These are phyloP conservation scores for Enteromius radiatus DNA, from an alignment of 2,797 vertebrate species.

Conservation along the genomic window DNA sequence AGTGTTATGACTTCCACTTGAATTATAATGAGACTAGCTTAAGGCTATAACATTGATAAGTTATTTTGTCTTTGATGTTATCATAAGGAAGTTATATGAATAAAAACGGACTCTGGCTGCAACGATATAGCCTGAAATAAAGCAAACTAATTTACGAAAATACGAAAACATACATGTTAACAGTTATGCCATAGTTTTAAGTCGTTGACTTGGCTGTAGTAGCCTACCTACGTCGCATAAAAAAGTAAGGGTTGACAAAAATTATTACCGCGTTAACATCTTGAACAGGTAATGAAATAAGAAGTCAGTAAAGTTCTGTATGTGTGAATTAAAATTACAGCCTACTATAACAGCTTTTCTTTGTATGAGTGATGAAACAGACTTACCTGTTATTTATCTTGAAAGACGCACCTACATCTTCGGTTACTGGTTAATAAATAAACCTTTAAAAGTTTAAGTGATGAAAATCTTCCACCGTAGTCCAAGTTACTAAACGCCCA, in stretches of 20 bases:
- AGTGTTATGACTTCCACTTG: background rate
- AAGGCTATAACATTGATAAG: background rate
- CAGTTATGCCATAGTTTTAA: background rate
- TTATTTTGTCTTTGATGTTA: background rate
- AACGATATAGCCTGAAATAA: background rate
- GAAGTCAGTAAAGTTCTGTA: background rate
- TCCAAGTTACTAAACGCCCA: background rate
- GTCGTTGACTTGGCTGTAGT: background rate
- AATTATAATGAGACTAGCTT: background rate
- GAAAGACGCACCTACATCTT: conserved; percentile 1
- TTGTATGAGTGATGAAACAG: background rate
- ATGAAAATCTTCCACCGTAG: background rate
- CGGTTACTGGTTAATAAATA: background rate
- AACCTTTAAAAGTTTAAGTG: background rate
- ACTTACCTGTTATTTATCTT: conserved; percentile 33
- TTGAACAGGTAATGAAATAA: background rate
- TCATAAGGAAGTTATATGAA: background rate
- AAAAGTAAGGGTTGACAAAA: background rate
- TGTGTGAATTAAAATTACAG: background rate
- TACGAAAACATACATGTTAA: background rate
- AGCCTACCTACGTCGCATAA: background rate
- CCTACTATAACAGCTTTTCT: background rate
- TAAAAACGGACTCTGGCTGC: background rate
- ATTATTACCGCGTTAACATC: background rate
- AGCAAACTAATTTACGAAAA: background rate